Evolutionary conservation across 2,888 invertebrate genomes (phyloP).

Genomic region (Drosophila seclusa): DNA sequence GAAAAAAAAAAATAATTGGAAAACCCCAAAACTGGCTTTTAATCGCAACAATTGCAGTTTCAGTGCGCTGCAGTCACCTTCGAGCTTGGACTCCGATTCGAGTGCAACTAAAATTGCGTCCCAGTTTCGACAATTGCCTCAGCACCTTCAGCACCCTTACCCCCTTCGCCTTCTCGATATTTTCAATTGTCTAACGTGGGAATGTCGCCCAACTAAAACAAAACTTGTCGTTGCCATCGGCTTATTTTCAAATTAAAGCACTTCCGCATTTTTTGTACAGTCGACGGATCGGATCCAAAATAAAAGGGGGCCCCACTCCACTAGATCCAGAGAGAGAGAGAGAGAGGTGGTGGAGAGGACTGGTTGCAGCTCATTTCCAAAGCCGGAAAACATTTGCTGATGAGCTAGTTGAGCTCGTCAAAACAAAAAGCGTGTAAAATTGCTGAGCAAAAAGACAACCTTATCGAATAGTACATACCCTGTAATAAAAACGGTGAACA

Average conservation of each 20-base stretch:
- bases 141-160: background rate
- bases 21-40: slow-evolving; percentile 33
- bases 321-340: slow-evolving; percentile 5
- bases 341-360: background rate
- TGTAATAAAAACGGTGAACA: background rate
- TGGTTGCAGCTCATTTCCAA: slow-evolving; percentile 32
- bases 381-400: slow-evolving; percentile 66
- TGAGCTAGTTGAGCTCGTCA: slow-evolving; percentile 43
- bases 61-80: slow-evolving; percentile 36
- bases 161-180: slow-evolving; percentile 3
- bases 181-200: slow-evolving; percentile 56
- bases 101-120: slow-evolving; percentile 40
- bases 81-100: slow-evolving; percentile 5
- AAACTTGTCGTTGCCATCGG: slow-evolving; percentile 39
- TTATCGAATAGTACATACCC: background rate
- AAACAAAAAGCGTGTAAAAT: slow-evolving; percentile 13
- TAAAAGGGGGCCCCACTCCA: slow-evolving; percentile 24
- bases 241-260: slow-evolving; percentile 60
- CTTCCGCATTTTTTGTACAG: slow-evolving; percentile 55
- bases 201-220: slow-evolving; percentile 33
- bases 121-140: slow-evolving; percentile 39
- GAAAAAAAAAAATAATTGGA: background rate
- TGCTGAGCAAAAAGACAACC: background rate
- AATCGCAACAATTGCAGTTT: slow-evolving; percentile 33
- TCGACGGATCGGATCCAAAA: slow-evolving; percentile 41